These are phyloP conservation scores for Himantopus leucocephalus DNA, from an alignment of 2,113 vertebrate genomes.

Conservation along the genomic window DNA sequence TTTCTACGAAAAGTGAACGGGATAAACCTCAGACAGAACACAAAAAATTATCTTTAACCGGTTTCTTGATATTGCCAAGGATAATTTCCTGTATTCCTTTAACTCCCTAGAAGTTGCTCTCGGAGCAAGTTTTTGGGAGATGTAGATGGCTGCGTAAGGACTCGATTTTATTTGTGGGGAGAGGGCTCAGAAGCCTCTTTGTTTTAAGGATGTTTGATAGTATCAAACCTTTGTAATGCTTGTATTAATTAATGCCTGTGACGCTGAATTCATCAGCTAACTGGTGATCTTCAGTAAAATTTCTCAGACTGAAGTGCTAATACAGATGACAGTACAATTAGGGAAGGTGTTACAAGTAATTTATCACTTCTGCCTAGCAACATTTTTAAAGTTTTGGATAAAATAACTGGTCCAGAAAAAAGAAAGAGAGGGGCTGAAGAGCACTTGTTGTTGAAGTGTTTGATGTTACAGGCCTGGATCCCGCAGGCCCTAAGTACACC, in stretches of 20 bases:
- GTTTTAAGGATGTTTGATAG: background rate
- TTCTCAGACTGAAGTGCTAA: background rate
- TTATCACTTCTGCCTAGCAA: background rate
- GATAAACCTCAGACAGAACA: background rate
- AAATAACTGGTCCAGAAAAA: background rate
- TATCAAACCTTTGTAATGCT: background rate
- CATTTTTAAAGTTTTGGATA: background rate
- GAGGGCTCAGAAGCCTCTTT: background rate
- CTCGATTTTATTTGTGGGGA: background rate
- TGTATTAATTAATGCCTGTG: background rate
- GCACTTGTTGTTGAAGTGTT: background rate
- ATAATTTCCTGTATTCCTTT: background rate
- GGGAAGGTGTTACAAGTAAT: background rate
- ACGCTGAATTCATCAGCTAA: background rate
- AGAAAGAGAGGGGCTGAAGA: background rate
- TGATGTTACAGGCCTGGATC: conserved; percentile 84
- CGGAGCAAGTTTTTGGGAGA: background rate
- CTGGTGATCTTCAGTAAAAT: background rate
- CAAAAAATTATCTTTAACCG: background rate
- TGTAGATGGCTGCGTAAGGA: background rate
- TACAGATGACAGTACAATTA: background rate
- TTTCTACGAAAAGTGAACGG: background rate
- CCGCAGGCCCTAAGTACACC: conserved; percentile 91
- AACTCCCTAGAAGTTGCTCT: background rate
- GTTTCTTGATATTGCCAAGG: background rate